A percentile compares a stretch with the other conserved stretches of the same genome.
Conservation (phyloP, 2,797 vertebrate species). For the Etheostoma perlongum region DNA sequence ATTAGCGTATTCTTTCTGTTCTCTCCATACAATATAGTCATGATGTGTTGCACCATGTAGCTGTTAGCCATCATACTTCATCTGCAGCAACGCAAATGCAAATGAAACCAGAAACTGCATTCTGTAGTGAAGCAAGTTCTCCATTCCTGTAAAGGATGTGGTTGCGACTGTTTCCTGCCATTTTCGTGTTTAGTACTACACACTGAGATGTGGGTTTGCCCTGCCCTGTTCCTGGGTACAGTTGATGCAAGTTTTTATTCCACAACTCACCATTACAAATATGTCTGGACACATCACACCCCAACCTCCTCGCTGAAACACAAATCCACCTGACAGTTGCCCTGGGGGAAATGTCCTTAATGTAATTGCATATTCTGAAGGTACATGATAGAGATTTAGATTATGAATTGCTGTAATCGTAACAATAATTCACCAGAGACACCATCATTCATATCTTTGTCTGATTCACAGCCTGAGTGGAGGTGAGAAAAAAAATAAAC, state of each 20-base stretch:
- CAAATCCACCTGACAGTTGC: not conserved
- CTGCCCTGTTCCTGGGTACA: not conserved
- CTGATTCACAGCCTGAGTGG: conserved; percentile 13
- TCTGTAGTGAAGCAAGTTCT: conserved; percentile 31
- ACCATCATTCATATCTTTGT: conserved; percentile 16
- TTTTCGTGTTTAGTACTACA: not conserved
- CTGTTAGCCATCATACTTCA: not conserved
- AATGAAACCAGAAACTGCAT: not conserved
- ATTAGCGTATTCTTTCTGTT: too few species aligned
- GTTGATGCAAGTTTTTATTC: not conserved
- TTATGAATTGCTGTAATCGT: conserved; percentile 28
- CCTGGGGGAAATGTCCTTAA: conserved; percentile 1
- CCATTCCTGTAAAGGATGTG: conserved; percentile 61
- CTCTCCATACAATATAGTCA: not conserved
- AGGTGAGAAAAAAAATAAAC: not conserved
- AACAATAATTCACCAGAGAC: conserved; percentile 25
- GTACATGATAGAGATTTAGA: conserved; percentile 20
- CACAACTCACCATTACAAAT: too few species aligned
- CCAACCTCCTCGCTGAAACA: not conserved
- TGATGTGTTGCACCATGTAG: conserved; percentile 18
- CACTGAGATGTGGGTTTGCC: not conserved
- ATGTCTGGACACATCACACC: not conserved
- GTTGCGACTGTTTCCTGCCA: conserved; percentile 50
- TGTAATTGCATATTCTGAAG: conserved; percentile 30
- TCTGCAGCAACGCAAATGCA: conserved; percentile 23